Percentiles rank a stretch among this genome's conserved stretches.
Conservation (phyloP, 2,888 invertebrate species). For the Athripsodes cinereus region DNA sequence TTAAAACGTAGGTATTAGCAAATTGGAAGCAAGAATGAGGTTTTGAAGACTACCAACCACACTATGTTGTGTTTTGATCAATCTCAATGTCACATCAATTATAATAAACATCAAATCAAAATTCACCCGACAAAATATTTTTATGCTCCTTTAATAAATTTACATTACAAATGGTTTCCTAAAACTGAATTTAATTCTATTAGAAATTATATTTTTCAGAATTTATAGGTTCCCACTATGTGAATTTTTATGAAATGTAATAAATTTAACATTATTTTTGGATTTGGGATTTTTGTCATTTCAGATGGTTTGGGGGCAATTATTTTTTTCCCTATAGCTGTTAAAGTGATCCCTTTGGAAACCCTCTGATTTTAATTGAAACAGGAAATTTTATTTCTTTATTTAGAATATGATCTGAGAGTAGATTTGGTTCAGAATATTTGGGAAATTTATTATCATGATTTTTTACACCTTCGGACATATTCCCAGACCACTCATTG, state of each 20-base stretch:
- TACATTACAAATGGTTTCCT: neutral
- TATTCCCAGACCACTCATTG: too few species aligned
- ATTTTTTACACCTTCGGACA: neutral
- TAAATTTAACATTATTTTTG: neutral
- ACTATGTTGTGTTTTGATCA: neutral
- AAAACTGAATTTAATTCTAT: neutral
- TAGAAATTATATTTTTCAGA: neutral
- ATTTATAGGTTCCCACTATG: neutral
- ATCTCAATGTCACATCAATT: neutral
- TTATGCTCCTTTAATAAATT: neutral
- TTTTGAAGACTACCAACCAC: neutral
- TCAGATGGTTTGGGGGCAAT: neutral
- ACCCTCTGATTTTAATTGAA: neutral
- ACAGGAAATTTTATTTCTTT: neutral
- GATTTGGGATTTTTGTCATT: neutral
- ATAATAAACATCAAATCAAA: neutral
- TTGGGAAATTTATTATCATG: neutral
- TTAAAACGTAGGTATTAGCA: neutral
- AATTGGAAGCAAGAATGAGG: neutral
- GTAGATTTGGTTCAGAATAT: neutral
- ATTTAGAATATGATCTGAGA: neutral
- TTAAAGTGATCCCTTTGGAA: neutral
- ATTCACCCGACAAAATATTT: neutral
- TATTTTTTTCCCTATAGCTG: neutral
- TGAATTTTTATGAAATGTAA: neutral